Percentiles rank a stretch among this genome's conserved stretches.
Evolutionary conservation across 2,797 vertebrate genomes (phyloP).

Genomic region (Pantherophis alleghaniensis): DNA sequence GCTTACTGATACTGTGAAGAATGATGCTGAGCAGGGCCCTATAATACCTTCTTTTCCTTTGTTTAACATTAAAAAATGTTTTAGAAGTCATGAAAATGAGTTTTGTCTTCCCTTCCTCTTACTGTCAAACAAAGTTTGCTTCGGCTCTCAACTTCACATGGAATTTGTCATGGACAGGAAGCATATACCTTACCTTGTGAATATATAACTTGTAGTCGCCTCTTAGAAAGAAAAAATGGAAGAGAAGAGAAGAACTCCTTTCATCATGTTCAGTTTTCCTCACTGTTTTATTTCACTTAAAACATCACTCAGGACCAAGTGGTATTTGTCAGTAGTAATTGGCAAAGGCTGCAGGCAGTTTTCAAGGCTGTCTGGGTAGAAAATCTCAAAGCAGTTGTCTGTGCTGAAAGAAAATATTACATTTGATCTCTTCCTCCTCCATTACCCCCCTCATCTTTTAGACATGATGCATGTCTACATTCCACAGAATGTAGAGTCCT

Average conservation of each 20-base stretch:
- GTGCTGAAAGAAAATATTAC: slow-evolving; percentile 71
- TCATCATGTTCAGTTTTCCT: slow-evolving; percentile 68
- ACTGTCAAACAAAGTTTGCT: slow-evolving; percentile 67
- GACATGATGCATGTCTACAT: slow-evolving; percentile 73
- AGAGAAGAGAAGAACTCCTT: slow-evolving; percentile 63
- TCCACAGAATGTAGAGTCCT: slow-evolving; percentile 65
- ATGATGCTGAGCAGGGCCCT: slow-evolving; percentile 42
- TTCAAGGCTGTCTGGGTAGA: slow-evolving; percentile 69
- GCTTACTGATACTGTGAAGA: slow-evolving; percentile 30
- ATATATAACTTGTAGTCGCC: slow-evolving; percentile 65
- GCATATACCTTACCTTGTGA: slow-evolving; percentile 51
- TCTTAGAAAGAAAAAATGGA: slow-evolving; percentile 59
- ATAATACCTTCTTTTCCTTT: slow-evolving; percentile 41
- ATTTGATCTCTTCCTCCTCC: slow-evolving; percentile 71
- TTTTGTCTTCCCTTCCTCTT: slow-evolving; percentile 62
- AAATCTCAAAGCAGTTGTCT: slow-evolving; percentile 72
- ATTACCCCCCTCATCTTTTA: slow-evolving; percentile 58
- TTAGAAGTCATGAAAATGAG: slow-evolving; percentile 56
- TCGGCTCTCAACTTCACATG: slow-evolving; percentile 50
- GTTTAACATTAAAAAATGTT: slow-evolving; percentile 59
- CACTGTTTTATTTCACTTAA: slow-evolving; percentile 73
- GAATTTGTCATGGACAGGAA: slow-evolving; percentile 66
- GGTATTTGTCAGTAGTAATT: slow-evolving; percentile 75
- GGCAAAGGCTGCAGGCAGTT: slow-evolving; percentile 69
- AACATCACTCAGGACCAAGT: slow-evolving; percentile 73